Conservation (phyloP, 2,113 vertebrate genomes). For the Scartelaos histophorus region DNA sequence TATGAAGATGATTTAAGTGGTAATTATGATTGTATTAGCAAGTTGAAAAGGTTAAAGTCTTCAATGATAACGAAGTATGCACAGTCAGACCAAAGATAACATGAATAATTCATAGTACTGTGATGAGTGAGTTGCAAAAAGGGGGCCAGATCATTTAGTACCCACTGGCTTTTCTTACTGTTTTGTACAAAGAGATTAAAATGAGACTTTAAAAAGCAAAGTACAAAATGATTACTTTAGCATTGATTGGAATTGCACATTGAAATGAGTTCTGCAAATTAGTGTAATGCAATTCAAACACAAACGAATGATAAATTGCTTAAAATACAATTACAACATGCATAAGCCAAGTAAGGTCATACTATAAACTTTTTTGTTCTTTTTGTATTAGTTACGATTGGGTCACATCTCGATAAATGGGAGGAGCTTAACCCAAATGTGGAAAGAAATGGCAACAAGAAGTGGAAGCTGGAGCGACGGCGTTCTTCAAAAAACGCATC, state of each 20-base stretch:
- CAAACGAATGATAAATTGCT: not conserved
- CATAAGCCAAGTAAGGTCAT: not conserved
- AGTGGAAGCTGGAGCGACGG: conserved; percentile 85
- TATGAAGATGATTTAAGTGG: conserved; percentile 31
- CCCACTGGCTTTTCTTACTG: conserved; percentile 16
- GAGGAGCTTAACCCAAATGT: conserved; percentile 86
- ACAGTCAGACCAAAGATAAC: conserved; percentile 26
- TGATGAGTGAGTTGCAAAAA: conserved; percentile 28
- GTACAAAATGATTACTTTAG: conserved; percentile 3
- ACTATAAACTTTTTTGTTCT: not conserved
- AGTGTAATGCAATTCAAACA: not conserved
- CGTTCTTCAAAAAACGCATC: conserved; percentile 89
- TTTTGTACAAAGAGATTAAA: conserved; percentile 12
- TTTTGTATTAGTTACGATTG: conserved; percentile 73
- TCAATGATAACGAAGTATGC: conserved; percentile 43
- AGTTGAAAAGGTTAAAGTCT: conserved; percentile 55
- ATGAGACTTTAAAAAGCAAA: not conserved
- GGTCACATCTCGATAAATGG: conserved; percentile 93
- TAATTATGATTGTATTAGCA: conserved; percentile 44
- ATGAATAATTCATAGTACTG: conserved; percentile 44
- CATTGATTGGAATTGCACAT: conserved; percentile 1
- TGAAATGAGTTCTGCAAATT: not conserved
- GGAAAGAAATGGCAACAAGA: conserved; percentile 83
- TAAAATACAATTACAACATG: not conserved
- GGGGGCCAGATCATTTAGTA: conserved; percentile 14